A percentile compares a stretch with the other conserved stretches of the same genome.
Evolutionary conservation across 2,113 vertebrate genomes (phyloP).

Genomic region (Nibea albiflora): DNA sequence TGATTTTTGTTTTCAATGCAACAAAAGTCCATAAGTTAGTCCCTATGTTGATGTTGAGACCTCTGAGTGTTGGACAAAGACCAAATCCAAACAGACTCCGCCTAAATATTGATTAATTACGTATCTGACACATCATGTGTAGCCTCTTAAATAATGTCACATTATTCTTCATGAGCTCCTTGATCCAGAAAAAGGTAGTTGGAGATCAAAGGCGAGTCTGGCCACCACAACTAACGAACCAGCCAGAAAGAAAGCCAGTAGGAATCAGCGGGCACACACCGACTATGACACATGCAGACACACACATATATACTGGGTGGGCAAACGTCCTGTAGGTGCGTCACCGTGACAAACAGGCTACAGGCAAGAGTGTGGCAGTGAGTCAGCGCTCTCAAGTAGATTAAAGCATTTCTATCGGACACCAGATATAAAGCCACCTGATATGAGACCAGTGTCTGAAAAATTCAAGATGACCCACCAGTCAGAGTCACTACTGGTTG

Average conservation of each 20-base stretch:
- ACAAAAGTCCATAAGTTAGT: too few species aligned
- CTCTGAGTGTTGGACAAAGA: neutral
- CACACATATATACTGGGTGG: constrained; percentile 22
- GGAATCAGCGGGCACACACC: constrained; percentile 9
- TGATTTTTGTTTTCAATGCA: neutral
- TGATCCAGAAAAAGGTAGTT: neutral
- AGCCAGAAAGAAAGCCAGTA: constrained; percentile 53
- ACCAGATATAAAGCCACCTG: constrained; percentile 49
- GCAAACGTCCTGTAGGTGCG: constrained; percentile 11
- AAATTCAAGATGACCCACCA: constrained; percentile 46
- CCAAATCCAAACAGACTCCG: neutral
- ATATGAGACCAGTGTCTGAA: constrained; percentile 49
- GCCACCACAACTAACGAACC: constrained; percentile 21
- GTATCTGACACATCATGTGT: neutral
- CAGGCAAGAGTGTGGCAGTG: constrained; percentile 32
- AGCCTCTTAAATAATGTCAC: neutral
- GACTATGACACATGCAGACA: constrained; percentile 13
- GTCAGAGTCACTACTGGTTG: constrained; percentile 43
- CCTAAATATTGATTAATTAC: neutral
- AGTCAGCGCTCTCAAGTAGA: constrained; percentile 70
- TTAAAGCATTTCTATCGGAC: constrained; percentile 64
- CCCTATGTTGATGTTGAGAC: neutral
- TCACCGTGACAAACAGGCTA: constrained; percentile 37
- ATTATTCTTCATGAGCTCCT: neutral
- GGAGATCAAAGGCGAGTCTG: constrained; percentile 40